Percentiles rank a stretch among this genome's conserved stretches.
Conservation (phyloP, 1,140 invertebrate species). For the Phortica variegata region DNA sequence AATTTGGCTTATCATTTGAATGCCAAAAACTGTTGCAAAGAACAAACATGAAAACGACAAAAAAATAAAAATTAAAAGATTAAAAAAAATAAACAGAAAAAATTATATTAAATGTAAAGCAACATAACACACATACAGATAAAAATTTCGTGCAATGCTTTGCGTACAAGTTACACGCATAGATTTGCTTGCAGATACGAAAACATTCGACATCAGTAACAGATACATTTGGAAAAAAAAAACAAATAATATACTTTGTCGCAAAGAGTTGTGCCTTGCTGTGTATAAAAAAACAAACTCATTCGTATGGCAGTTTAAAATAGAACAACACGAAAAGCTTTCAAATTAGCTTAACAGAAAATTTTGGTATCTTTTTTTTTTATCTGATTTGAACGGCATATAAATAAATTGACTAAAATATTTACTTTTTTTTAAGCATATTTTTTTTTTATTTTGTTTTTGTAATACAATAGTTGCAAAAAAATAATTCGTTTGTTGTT, state of each 20-base stretch:
- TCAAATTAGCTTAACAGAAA: slow-evolving; percentile 3
- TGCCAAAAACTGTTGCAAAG: neutral
- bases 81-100: neutral
- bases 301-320: neutral
- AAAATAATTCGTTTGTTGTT: too few relatives aligned
- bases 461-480: neutral
- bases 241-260: neutral
- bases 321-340: neutral
- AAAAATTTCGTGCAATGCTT: neutral
- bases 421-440: neutral
- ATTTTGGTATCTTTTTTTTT: too few relatives aligned
- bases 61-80: neutral
- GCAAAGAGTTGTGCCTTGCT: neutral
- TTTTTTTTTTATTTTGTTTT: too few relatives aligned
- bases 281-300: neutral
- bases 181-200: neutral
- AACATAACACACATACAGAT: neutral
- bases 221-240: neutral
- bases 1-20: slow-evolving; percentile 6
- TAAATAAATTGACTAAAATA: neutral
- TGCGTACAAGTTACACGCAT: neutral
- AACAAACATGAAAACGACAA: neutral
- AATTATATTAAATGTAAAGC: neutral
- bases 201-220: neutral
- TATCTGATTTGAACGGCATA: neutral